These are phyloP conservation scores for Clytia hemisphaerica DNA, from an alignment of 30 jellyfish, hydroid and myxozoan species.

Conservation along the genomic window DNA sequence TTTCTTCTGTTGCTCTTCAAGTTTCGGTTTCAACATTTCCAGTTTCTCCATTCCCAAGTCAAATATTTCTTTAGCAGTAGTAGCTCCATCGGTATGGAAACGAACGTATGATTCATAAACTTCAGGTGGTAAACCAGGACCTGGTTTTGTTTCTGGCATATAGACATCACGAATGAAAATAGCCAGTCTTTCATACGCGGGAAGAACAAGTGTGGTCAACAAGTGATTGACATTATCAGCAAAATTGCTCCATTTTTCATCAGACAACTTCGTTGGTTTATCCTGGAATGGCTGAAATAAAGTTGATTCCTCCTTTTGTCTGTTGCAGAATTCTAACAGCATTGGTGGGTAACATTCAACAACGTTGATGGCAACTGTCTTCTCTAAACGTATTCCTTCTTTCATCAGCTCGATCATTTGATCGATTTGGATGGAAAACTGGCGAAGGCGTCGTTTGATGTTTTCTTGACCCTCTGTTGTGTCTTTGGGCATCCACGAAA, in stretches of 20 bases:
- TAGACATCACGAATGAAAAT: neutral
- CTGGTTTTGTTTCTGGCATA: neutral
- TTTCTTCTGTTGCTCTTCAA: neutral
- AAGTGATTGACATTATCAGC: neutral
- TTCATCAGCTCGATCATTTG: conserved; percentile 12
- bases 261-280: neutral
- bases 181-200: conserved; percentile 3
- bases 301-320: no score
- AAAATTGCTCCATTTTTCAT: neutral
- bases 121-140: neutral
- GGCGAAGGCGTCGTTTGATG: neutral
- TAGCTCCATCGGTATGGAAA: neutral
- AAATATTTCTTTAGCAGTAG: neutral
- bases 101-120: neutral
- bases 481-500: neutral
- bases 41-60: conserved; percentile 3
- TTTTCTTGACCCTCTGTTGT: neutral
- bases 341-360: no score
- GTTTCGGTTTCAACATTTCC: neutral
- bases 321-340: no score
- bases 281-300: neutral
- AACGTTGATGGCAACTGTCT: no score
- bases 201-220: neutral
- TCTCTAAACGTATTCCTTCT: conserved; percentile 7
- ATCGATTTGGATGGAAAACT: neutral